A percentile compares a stretch with the other conserved stretches of the same genome.
phyloP scores from a whole-genome alignment of 2,797 vertebrate species.

The Semotilus atromaculatus region DNA sequence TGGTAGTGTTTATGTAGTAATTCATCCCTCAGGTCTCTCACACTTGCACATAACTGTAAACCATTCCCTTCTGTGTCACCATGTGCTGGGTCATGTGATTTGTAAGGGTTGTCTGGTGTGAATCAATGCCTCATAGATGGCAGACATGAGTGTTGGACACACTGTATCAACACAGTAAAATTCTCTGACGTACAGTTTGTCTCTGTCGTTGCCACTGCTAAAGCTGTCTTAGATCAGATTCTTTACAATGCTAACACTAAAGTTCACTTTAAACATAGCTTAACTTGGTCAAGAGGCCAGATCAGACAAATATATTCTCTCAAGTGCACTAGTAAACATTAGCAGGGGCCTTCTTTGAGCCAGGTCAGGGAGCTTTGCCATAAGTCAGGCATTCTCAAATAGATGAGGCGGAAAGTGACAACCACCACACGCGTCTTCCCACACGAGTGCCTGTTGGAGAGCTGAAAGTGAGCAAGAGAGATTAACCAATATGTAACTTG shows the following conservation, averaged over 20 bases:
- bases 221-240: neutral
- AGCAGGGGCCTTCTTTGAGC: conserved; percentile 16
- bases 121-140: conserved; percentile 64
- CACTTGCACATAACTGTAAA: conserved; percentile 22
- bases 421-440: conserved; percentile 13
- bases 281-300: conserved; percentile 26
- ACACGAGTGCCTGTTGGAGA: conserved; percentile 10
- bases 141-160: conserved; percentile 46
- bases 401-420: conserved; percentile 43
- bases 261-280: conserved; percentile 19
- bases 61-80: conserved; percentile 19
- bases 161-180: conserved; percentile 63
- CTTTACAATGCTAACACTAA: neutral
- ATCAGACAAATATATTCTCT: conserved; percentile 31
- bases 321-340: conserved; percentile 26
- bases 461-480: conserved; percentile 23
- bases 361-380: conserved; percentile 27
- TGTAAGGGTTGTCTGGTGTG: conserved; percentile 59
- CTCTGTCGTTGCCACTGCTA: neutral
- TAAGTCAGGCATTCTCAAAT: conserved; percentile 25
- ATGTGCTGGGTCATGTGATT: conserved; percentile 46
- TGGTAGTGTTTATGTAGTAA: conserved; percentile 40
- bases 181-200: neutral
- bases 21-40: conserved; percentile 10
- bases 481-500: conserved; percentile 46